A percentile compares a stretch with the other conserved stretches of the same genome.
phyloP scores from a whole-genome alignment of 1,140 invertebrate species.

The Harpegnathos saltator region DNA sequence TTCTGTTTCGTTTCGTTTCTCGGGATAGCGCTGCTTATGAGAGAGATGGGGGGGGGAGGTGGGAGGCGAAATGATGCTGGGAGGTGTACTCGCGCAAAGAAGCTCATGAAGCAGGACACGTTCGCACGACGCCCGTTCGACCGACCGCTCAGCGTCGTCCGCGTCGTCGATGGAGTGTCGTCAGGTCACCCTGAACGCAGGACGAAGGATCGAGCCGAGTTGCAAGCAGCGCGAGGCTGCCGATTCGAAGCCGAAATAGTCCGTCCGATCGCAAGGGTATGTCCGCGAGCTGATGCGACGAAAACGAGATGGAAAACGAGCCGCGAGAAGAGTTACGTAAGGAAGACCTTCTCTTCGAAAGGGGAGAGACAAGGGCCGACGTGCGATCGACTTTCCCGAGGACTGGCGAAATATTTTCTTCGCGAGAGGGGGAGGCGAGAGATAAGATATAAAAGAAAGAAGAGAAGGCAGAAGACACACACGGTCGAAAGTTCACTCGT shows the following conservation, averaged over 20 bases:
- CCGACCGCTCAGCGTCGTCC: constrained; percentile 1
- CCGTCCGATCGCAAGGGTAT: neutral
- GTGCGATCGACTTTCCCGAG: neutral
- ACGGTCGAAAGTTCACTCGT: neutral
- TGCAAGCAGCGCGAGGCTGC: neutral
- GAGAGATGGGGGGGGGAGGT: neutral
- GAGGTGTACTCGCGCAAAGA: neutral
- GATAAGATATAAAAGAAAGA: no score
- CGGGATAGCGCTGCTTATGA: neutral
- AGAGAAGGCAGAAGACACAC: neutral
- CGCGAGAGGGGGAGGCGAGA: neutral
- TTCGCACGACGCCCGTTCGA: no score
- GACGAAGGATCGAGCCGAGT: constrained; percentile 18
- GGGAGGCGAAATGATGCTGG: neutral
- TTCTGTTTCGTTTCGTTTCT: neutral
- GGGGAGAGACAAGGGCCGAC: constrained; percentile 10
- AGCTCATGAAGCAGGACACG: neutral
- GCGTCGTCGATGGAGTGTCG: constrained; percentile 17
- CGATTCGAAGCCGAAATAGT: neutral
- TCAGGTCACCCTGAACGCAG: constrained; percentile 21
- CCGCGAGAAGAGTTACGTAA: constrained; percentile 24
- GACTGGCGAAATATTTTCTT: neutral
- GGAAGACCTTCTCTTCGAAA: constrained; percentile 39
- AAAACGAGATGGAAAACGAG: neutral
- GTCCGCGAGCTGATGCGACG: neutral